These are phyloP conservation scores for Eupithecia inturbata DNA, from an alignment of 2,888 invertebrate genomes.

Conservation along the genomic window DNA sequence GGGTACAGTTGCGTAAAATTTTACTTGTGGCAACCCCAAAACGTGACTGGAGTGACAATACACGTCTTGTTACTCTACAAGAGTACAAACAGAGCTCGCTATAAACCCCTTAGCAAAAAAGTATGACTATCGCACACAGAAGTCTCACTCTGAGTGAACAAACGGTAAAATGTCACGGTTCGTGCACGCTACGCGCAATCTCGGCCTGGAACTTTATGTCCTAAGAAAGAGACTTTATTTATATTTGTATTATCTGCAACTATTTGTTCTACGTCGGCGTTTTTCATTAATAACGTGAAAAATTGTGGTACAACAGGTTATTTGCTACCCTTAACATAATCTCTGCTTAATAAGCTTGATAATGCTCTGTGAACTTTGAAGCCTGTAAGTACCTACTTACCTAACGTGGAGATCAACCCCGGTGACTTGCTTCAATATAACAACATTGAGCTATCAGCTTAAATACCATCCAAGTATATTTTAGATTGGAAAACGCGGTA, in stretches of 20 bases:
- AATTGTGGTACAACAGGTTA: neutral
- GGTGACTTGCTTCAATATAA: neutral
- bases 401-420: neutral
- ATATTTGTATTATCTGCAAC: too few species aligned
- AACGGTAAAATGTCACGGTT: neutral
- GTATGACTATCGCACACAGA: neutral
- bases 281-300: neutral
- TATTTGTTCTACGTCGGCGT: neutral
- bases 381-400: neutral
- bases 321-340: neutral
- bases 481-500: neutral
- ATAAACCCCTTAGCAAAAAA: slow-evolving; percentile 40
- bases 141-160: neutral
- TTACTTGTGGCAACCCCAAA: slow-evolving; percentile 63
- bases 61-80: slow-evolving; percentile 55
- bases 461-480: neutral
- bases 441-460: neutral
- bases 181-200: neutral
- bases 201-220: neutral
- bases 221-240: neutral
- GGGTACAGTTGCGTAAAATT: slow-evolving; percentile 70
- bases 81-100: slow-evolving; percentile 54
- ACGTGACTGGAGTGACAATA: slow-evolving; percentile 68
- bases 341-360: too few species aligned
- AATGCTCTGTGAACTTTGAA: neutral